Evolutionary conservation across 2,797 vertebrate genomes (phyloP).

Genomic region (Nyctibius grandis): DNA sequence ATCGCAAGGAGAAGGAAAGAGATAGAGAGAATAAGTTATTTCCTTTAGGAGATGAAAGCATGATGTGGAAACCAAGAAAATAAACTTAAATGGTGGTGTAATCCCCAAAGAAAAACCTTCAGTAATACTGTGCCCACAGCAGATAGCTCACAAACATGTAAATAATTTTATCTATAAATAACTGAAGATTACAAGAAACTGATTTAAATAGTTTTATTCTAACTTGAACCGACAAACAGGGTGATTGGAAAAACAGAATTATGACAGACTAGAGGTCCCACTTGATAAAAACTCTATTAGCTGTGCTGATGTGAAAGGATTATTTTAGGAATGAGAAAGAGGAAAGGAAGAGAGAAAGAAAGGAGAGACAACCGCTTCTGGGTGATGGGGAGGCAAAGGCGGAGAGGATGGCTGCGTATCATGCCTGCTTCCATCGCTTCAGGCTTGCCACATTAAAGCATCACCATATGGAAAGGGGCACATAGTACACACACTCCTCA

Average conservation of each 20-base stretch:
- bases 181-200: slow-evolving; percentile 23
- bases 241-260: slow-evolving; percentile 26
- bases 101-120: slow-evolving; percentile 52
- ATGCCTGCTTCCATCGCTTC: neutral
- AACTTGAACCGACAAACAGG: slow-evolving; percentile 43
- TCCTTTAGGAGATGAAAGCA: slow-evolving; percentile 43
- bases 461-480: neutral
- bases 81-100: slow-evolving; percentile 39
- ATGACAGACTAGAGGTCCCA: neutral
- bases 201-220: slow-evolving; percentile 33
- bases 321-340: slow-evolving; percentile 27
- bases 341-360: neutral
- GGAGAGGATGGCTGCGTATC: neutral
- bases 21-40: slow-evolving; percentile 46
- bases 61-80: slow-evolving; percentile 48
- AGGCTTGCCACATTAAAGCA: neutral
- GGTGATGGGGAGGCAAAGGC: neutral
- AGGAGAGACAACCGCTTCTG: neutral
- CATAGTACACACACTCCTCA: neutral
- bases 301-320: neutral
- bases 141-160: slow-evolving; percentile 24
- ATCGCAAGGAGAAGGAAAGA: slow-evolving; percentile 26
- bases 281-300: neutral
- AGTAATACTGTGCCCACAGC: neutral
- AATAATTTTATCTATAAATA: slow-evolving; percentile 49